Conservation (phyloP, 1,140 invertebrate species). For the Lordiphosa mommai region DNA sequence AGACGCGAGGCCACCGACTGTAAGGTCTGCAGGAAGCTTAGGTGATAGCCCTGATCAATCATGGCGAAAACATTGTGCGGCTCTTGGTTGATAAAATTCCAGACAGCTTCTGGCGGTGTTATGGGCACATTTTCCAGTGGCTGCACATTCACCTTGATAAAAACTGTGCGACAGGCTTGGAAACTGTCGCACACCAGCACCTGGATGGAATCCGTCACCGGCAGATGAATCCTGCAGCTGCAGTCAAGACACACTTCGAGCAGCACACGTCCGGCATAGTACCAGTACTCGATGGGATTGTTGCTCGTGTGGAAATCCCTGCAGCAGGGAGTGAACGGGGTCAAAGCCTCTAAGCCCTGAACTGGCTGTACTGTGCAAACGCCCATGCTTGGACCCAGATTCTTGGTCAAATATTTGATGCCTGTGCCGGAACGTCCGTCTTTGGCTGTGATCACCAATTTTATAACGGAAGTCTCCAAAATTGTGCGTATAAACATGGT, state of each 20-base stretch:
- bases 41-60: neutral
- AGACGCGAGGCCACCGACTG: constrained; percentile 8
- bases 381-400: neutral
- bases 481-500: neutral
- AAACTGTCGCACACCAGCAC: constrained; percentile 31
- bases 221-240: constrained; percentile 14
- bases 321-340: constrained; percentile 31
- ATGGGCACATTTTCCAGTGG: neutral
- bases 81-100: neutral
- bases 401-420: neutral
- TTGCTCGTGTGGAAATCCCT: neutral
- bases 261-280: constrained; percentile 18
- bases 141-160: constrained; percentile 11
- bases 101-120: neutral
- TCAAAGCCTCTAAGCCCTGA: constrained; percentile 16
- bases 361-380: constrained; percentile 12
- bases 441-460: neutral
- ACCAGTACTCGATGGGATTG: constrained; percentile 28
- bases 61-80: neutral
- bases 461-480: neutral
- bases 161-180: neutral
- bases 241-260: constrained; percentile 17
- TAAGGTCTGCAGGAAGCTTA: constrained; percentile 1
- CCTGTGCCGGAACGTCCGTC: constrained; percentile 7
- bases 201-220: constrained; percentile 1